Evolutionary conservation across 2,888 invertebrate genomes (phyloP).

Genomic region (Seladonia tumulorum): DNA sequence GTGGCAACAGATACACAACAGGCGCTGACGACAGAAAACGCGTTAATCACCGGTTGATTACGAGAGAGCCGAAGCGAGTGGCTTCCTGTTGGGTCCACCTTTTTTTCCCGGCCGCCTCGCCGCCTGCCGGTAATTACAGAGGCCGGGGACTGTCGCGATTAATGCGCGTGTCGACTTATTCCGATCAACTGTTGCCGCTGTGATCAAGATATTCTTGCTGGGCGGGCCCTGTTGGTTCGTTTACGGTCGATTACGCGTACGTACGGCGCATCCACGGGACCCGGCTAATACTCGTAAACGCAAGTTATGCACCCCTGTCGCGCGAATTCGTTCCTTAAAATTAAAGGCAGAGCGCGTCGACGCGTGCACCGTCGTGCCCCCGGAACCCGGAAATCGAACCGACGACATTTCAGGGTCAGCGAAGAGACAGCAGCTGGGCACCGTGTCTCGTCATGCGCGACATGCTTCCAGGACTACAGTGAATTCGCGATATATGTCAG

Average conservation of each 20-base stretch:
- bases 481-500: too few species aligned
- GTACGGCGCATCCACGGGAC: not conserved
- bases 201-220: slow-evolving; percentile 52
- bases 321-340: slow-evolving; percentile 14
- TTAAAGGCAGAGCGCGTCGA: not conserved
- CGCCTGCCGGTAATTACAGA: slow-evolving; percentile 39
- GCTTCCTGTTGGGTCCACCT: slow-evolving; percentile 4
- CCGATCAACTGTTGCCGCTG: slow-evolving; percentile 37
- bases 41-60: not conserved
- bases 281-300: not conserved
- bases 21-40: not conserved
- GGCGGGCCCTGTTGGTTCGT: slow-evolving; percentile 20
- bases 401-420: not conserved
- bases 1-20: not conserved
- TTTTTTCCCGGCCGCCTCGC: not conserved
- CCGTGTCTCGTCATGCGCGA: too few species aligned
- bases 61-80: not conserved
- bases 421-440: too few species aligned
- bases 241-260: slow-evolving; percentile 53
- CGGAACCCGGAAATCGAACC: not conserved
- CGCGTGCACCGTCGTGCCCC: not conserved
- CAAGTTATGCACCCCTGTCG: slow-evolving; percentile 27
- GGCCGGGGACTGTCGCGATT: slow-evolving; percentile 37
- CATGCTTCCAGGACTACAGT: too few species aligned
- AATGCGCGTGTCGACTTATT: slow-evolving; percentile 47